Conservation (phyloP, 1,140 invertebrate genomes). For the Pseudomyrmex concolor region DNA sequence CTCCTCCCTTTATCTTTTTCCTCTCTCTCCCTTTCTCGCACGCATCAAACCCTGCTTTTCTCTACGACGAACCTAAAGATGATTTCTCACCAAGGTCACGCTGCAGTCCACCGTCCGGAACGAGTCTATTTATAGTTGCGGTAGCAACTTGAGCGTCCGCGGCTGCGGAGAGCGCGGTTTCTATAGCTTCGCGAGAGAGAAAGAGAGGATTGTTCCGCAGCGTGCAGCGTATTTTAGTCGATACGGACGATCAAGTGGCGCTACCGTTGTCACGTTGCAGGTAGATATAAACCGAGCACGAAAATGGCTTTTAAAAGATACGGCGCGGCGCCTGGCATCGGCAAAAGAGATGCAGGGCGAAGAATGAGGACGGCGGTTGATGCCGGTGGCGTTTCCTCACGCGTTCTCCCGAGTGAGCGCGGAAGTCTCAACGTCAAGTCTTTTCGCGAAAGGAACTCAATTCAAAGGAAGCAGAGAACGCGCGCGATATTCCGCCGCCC, state of each 20-base stretch:
- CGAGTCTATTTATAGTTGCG: conserved; percentile 69
- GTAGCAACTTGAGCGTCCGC: conserved; percentile 25
- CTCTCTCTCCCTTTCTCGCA: too few relatives aligned
- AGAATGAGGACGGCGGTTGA: conserved; percentile 10
- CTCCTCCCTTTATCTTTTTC: background rate
- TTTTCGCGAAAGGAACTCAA: conserved; percentile 46
- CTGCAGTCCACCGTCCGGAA: conserved; percentile 51
- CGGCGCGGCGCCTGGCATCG: background rate
- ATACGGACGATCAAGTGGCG: conserved; percentile 29
- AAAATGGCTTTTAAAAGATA: conserved; percentile 67
- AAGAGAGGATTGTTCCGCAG: conserved; percentile 22
- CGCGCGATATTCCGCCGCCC: conserved; percentile 36
- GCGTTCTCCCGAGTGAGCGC: conserved; percentile 23
- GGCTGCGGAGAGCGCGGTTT: background rate
- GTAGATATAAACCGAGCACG: conserved; percentile 63
- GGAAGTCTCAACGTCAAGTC: conserved; percentile 52
- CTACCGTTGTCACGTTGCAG: conserved; percentile 17
- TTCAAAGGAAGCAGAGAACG: conserved; percentile 38
- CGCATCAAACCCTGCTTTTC: conserved; percentile 2
- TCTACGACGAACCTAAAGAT: conserved; percentile 44
- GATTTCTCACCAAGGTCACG: conserved; percentile 68
- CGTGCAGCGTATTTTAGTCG: conserved; percentile 19
- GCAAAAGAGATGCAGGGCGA: background rate
- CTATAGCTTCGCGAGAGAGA: conserved; percentile 12
- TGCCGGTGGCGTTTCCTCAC: background rate